Evolutionary conservation across 2,113 vertebrate genomes (phyloP).

Genomic region (Apaloderma vittatum): DNA sequence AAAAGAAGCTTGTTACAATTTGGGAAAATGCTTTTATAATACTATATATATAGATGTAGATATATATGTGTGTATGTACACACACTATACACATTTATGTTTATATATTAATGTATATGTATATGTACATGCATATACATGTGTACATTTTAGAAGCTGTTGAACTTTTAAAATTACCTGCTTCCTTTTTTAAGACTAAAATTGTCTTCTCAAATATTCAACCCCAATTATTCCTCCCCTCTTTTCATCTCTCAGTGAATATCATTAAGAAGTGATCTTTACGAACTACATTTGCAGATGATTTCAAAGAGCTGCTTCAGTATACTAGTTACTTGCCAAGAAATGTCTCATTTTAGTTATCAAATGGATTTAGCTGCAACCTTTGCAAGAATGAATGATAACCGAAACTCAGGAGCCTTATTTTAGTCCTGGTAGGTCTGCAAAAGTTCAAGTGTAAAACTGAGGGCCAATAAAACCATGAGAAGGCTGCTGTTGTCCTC

Average conservation of each 20-base stretch:
- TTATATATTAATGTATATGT: neutral
- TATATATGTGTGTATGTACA: neutral
- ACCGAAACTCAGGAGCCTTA: neutral
- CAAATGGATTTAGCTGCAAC: neutral
- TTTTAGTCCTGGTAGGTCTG: neutral
- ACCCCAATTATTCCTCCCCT: neutral
- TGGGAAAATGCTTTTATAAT: constrained; percentile 10
- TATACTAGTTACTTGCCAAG: neutral
- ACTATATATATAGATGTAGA: neutral
- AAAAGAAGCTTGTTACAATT: constrained; percentile 13
- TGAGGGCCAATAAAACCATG: neutral
- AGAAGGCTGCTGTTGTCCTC: neutral
- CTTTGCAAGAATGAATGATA: constrained; percentile 9
- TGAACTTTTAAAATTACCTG: neutral
- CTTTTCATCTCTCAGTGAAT: neutral
- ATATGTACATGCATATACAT: too few relatives aligned
- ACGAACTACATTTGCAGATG: neutral
- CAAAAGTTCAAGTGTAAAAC: neutral
- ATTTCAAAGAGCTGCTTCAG: neutral
- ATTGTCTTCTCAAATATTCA: neutral
- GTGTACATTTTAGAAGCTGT: neutral
- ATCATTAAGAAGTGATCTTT: neutral
- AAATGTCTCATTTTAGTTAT: constrained; percentile 8
- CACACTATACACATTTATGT: neutral
- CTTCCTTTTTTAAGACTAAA: neutral